Percentiles rank a stretch among this genome's conserved stretches.
Conservation (phyloP, 23 tunicate species). For the Clavelina lepadiformis region DNA sequence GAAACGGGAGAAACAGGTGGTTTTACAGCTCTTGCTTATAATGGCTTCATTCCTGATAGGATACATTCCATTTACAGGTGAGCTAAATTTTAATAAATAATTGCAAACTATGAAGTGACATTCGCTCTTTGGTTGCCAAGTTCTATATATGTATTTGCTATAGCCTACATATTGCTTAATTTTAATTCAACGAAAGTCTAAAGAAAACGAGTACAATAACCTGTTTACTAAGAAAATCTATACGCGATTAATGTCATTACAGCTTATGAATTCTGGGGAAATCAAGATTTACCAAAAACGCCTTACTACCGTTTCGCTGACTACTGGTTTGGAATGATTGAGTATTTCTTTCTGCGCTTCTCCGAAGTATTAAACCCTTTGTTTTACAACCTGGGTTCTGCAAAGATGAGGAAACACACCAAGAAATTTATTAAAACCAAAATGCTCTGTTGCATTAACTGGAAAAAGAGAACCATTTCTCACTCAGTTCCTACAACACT, state of each 20-base stretch:
- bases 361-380: conserved; percentile 87
- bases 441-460: conserved; percentile 6
- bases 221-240: not conserved
- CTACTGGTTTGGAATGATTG: conserved; percentile 85
- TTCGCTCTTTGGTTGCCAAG: not conserved
- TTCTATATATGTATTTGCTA: not conserved
- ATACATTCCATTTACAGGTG: conserved; percentile 45
- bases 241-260: not conserved
- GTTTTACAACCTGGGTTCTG: conserved; percentile 83
- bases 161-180: too few species aligned
- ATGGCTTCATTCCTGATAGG: conserved; percentile 40
- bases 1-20: conserved; percentile 25
- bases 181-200: too few species aligned
- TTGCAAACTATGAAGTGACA: not conserved
- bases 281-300: not conserved
- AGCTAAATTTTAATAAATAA: not conserved
- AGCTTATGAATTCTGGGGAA: conserved; percentile 53
- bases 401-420: conserved; percentile 60
- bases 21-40: conserved; percentile 32
- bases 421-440: conserved; percentile 20
- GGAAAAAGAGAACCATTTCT: conserved; percentile 5
- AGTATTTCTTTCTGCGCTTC: conserved; percentile 67
- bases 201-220: too few species aligned
- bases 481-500: too few species aligned
- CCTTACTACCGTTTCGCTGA: conserved; percentile 21